Evolutionary conservation across 64 coral and sea anemone species (phyloP), one percentile per base, ranked within the genome.

Genomic region (Hydrozoanthus tunicans): DNA sequence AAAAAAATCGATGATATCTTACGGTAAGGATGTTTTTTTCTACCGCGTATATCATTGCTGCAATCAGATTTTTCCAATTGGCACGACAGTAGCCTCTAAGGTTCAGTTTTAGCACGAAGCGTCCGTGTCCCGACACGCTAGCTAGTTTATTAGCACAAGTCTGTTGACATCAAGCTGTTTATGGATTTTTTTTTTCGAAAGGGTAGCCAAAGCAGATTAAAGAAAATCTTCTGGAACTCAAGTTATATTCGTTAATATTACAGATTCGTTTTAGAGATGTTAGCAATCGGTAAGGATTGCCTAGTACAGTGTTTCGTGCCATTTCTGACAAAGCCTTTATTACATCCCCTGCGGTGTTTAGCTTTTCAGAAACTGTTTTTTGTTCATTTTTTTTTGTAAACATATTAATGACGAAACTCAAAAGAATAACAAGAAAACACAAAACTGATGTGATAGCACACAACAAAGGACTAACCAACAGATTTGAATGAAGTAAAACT

Each of bases 291-390:
- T 88, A 27, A 20, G 58, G 24, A 3, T 4, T 53, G 57, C 73
- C 73, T 74, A 74, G 27, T 86, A 17, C 3, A 4, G 6, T 1
- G 15, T 27, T 74, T 56, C 32, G 32, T 72, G 56, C 32, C 11
- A 43, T 32, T 13, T 88, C 83, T 88, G 57, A 51, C 58, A 74
- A 27, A 60, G 67, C 55, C 27, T 58, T 86, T 32, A 81, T 27
- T 81, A 32, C 17, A 88, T 73, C 69, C 70, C 84, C 84, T 74
- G 84, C 84, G 56, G 67, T 88, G 73, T 84, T 51, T n/a, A 6
- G 67, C 67, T 56, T 60, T 88, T 88, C 6, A 88, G 6, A 88
- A 74, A 24, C 32, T 43, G 32, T 43, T 43, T 43, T 43, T 43
- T 43, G 26, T 26, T 73, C 53, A 55, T 88, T 56, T 32, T 73